Conservation (phyloP, 2,113 vertebrate genomes). For the Vimba vimba region DNA sequence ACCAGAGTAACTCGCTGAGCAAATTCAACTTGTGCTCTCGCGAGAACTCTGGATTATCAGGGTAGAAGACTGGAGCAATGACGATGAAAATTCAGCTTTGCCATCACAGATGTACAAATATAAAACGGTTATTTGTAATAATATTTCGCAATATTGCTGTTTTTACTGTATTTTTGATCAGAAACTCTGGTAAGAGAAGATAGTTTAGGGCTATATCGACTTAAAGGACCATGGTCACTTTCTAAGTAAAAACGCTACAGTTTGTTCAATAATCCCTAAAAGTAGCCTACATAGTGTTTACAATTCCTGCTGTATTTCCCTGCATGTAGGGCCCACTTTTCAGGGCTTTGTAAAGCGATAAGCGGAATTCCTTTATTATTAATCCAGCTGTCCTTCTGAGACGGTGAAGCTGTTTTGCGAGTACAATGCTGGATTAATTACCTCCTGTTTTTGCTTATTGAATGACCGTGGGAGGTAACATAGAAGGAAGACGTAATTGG, state of each 20-base stretch:
- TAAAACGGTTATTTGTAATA: too few species aligned
- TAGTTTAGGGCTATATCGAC: too few species aligned
- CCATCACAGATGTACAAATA: background rate
- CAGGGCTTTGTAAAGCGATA: background rate
- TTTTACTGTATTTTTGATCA: background rate
- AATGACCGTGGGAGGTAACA: background rate
- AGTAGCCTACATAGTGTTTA: background rate
- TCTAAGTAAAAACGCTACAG: background rate
- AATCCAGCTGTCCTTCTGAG: conserved; percentile 16
- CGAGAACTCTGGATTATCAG: too few species aligned
- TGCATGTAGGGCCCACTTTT: background rate
- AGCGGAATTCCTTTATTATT: conserved; percentile 18
- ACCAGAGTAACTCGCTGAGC: too few species aligned
- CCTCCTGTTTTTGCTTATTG: conserved; percentile 18
- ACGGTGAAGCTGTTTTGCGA: background rate
- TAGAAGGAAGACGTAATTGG: background rate
- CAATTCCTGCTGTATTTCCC: background rate
- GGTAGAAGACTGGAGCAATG: background rate
- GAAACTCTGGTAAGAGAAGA: too few species aligned
- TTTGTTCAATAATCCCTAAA: background rate
- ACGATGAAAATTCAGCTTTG: background rate
- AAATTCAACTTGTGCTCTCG: too few species aligned
- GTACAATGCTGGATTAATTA: conserved; percentile 51
- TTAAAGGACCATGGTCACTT: background rate
- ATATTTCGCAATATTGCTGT: background rate